Evolutionary conservation across 92 coral and sea anemone species (phyloP).

Genomic region (Hydrozoanthus gracilis): DNA sequence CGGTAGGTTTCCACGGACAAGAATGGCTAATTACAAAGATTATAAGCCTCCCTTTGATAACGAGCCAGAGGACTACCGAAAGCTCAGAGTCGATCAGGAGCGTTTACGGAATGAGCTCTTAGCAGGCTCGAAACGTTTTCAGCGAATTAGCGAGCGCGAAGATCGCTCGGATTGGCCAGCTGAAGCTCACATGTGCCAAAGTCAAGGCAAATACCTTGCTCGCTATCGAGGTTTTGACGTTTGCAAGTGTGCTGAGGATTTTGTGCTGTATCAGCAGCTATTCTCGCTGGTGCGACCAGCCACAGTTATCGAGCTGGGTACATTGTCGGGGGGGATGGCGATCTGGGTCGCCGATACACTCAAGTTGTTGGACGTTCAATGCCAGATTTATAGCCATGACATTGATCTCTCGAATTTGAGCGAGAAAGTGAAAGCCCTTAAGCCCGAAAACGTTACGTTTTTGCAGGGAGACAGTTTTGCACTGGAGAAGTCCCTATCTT

Average conservation of each 20-base stretch:
- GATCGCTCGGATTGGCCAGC: slow-evolving; percentile 52
- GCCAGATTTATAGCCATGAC: slow-evolving; percentile 40
- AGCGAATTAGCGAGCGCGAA: slow-evolving; percentile 45
- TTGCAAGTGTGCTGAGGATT: slow-evolving; percentile 56
- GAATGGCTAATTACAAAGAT: slow-evolving; percentile 9
- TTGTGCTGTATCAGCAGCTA: slow-evolving; percentile 51
- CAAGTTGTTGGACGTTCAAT: slow-evolving; percentile 3
- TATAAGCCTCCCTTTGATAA: slow-evolving; percentile 46
- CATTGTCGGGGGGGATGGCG: slow-evolving; percentile 58
- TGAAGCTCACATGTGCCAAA: slow-evolving; percentile 7
- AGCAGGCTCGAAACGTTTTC: slow-evolving; percentile 40
- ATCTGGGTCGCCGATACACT: slow-evolving; percentile 55
- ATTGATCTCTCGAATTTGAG: slow-evolving; percentile 39
- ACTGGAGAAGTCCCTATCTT: slow-evolving; percentile 47
- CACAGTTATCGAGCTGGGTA: slow-evolving; percentile 55
- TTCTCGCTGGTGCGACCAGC: slow-evolving; percentile 39
- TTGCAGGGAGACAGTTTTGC: slow-evolving; percentile 53
- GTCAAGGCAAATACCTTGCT: slow-evolving; percentile 29
- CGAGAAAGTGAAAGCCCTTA: slow-evolving; percentile 39
- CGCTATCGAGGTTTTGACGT: slow-evolving; percentile 52
- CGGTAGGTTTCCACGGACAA: not conserved
- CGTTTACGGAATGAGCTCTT: slow-evolving; percentile 19
- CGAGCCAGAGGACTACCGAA: slow-evolving; percentile 49
- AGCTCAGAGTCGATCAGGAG: slow-evolving; percentile 27
- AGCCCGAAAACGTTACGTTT: slow-evolving; percentile 49